A percentile compares a stretch with the other conserved stretches of the same genome.
Conservation (phyloP, 2,113 vertebrate species). For the Peromyscus polionotus region DNA sequence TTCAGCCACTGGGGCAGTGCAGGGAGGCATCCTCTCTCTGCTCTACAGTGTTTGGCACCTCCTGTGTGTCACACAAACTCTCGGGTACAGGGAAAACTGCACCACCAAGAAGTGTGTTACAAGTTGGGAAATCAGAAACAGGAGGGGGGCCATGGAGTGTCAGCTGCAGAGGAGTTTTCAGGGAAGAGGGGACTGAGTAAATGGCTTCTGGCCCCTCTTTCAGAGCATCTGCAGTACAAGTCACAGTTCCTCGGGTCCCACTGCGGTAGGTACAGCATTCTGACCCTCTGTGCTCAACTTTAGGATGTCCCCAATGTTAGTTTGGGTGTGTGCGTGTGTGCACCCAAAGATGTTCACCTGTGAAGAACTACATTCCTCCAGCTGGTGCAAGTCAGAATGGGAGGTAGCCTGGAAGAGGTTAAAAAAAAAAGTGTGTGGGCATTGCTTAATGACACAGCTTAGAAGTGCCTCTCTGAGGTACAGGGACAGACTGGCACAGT, state of each 20-base stretch:
- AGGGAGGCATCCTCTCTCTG: background rate
- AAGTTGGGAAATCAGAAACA: too few relatives aligned
- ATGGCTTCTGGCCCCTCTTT: too few relatives aligned
- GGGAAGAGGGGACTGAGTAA: background rate
- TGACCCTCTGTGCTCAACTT: background rate
- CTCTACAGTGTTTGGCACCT: background rate
- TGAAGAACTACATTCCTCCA: background rate
- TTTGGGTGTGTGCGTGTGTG: too few relatives aligned
- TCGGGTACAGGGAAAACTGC: background rate
- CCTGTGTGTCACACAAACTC: background rate
- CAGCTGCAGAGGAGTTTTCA: fast-evolving
- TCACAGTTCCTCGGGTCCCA: fast-evolving
- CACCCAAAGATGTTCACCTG: background rate
- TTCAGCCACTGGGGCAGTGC: background rate
- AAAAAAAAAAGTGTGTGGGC: background rate
- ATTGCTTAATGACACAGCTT: background rate
- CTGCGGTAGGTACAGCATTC: background rate
- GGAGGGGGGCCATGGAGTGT: fast-evolving
- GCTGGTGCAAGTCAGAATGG: fast-evolving
- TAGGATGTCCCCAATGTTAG: too few relatives aligned
- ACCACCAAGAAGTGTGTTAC: fast-evolving
- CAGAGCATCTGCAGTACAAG: background rate
- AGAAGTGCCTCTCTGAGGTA: too few relatives aligned
- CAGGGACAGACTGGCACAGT: background rate
- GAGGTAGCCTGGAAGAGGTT: too few relatives aligned